Conservation (phyloP, 2,113 vertebrate species). For the Plectropomus leopardus region DNA sequence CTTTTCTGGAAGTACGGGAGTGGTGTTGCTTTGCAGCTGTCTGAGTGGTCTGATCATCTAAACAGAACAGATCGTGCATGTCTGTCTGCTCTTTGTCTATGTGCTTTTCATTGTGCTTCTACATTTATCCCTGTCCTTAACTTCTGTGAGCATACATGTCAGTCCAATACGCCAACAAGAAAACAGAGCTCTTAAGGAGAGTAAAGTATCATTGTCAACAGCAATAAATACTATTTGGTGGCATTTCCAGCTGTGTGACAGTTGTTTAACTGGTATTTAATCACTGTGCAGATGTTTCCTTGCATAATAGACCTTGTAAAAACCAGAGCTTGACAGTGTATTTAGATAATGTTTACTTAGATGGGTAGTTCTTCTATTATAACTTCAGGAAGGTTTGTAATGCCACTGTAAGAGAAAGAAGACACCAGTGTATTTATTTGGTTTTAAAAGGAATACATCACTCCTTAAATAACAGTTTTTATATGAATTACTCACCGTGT, state of each 20-base stretch:
- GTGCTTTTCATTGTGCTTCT: slow-evolving; percentile 81
- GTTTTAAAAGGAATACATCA: background rate
- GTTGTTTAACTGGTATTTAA: slow-evolving; percentile 47
- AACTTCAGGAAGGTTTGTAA: background rate
- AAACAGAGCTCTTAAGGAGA: slow-evolving; percentile 36
- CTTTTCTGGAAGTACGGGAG: slow-evolving; percentile 78
- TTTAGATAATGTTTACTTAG: background rate
- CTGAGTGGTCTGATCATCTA: slow-evolving; percentile 42
- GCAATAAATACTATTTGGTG: slow-evolving; percentile 73
- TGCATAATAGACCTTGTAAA: slow-evolving; percentile 46
- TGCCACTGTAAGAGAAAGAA: slow-evolving; percentile 3
- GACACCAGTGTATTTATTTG: background rate
- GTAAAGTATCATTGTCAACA: slow-evolving; percentile 78
- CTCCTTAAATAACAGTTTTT: too few relatives aligned
- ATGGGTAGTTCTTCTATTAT: slow-evolving; percentile 10
- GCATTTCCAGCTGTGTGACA: slow-evolving; percentile 60
- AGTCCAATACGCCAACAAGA: slow-evolving; percentile 41
- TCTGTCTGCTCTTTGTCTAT: slow-evolving; percentile 56
- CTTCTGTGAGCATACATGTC: slow-evolving; percentile 27
- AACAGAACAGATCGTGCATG: slow-evolving; percentile 69
- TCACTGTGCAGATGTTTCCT: slow-evolving; percentile 44
- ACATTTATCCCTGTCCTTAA: slow-evolving; percentile 22
- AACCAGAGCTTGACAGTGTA: slow-evolving; percentile 27
- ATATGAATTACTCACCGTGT: too few relatives aligned
- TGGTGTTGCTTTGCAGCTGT: slow-evolving; percentile 43